Evolutionary conservation across 2,888 invertebrate species (phyloP).

Genomic region (Phasia obesa): DNA sequence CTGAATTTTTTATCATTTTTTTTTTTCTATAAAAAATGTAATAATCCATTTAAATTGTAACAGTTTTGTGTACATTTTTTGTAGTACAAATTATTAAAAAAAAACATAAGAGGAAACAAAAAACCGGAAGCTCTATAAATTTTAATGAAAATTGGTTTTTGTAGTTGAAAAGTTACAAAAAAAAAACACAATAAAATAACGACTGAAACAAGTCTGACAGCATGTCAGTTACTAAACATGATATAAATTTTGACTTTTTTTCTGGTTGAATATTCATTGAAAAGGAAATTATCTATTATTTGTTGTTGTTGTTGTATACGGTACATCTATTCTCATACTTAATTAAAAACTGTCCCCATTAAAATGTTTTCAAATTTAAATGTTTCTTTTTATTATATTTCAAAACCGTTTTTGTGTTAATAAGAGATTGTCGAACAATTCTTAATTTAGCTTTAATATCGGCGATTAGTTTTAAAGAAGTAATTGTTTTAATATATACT

Average conservation of each 20-base stretch:
- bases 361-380: constrained; percentile 16
- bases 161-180: constrained; percentile 70
- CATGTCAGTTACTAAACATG: constrained; percentile 64
- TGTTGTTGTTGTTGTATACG: background rate
- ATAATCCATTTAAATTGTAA: constrained; percentile 72
- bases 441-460: no score
- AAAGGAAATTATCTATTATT: constrained; percentile 59
- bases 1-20: constrained; percentile 59
- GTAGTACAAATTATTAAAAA: constrained; percentile 59
- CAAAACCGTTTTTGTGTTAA: background rate
- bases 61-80: constrained; percentile 58
- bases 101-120: constrained; percentile 74
- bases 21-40: constrained; percentile 39
- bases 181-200: constrained; percentile 24
- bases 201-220: constrained; percentile 63
- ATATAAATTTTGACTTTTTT: constrained; percentile 58
- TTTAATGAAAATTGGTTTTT: constrained; percentile 79
- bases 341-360: constrained; percentile 24
- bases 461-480: no score
- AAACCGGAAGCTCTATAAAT: constrained; percentile 79
- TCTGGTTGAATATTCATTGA: constrained; percentile 47
- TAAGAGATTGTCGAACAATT: background rate
- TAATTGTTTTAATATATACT: no score
- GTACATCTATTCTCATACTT: background rate
- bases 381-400: constrained; percentile 16